A percentile compares a stretch with the other conserved stretches of the same genome.
Evolutionary conservation across 2,113 vertebrate species (phyloP).

Genomic region (Cinclus mexicanus): DNA sequence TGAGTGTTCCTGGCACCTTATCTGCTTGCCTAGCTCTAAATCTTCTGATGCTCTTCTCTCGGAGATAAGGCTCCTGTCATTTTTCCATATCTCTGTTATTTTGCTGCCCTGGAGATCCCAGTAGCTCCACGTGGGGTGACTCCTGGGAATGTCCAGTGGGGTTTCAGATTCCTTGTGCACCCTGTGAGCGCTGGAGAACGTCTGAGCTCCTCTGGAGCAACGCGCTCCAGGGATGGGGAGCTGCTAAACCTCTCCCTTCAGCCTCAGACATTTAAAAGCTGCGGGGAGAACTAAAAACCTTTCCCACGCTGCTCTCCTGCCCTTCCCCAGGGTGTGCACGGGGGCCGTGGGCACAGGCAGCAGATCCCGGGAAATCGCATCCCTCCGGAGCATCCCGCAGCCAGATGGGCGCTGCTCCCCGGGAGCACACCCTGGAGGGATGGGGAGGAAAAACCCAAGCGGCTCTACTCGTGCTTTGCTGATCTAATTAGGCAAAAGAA

Average conservation of each 20-base stretch:
- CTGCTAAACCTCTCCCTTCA: neutral
- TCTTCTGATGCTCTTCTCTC: neutral
- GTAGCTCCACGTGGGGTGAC: neutral
- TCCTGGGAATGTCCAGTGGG: neutral
- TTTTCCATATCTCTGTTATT: neutral
- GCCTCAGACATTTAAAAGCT: neutral
- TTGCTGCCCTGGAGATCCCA: accelerated
- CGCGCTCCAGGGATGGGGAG: neutral
- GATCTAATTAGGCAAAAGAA: conserved; percentile 58
- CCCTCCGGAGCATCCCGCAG: neutral
- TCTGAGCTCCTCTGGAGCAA: neutral
- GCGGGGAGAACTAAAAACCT: neutral
- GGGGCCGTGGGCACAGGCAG: neutral
- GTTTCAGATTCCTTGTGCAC: neutral
- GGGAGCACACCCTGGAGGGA: neutral
- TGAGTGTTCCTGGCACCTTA: neutral
- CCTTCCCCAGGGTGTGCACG: neutral
- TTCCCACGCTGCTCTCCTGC: neutral
- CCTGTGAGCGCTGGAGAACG: neutral
- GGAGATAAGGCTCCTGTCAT: neutral
- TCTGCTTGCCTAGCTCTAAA: neutral
- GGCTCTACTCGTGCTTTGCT: neutral
- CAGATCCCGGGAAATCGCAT: no score
- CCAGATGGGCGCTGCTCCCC: neutral
- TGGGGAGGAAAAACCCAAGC: neutral